Conservation (phyloP, 2,113 vertebrate genomes). For the Amblyornis subalaris region DNA sequence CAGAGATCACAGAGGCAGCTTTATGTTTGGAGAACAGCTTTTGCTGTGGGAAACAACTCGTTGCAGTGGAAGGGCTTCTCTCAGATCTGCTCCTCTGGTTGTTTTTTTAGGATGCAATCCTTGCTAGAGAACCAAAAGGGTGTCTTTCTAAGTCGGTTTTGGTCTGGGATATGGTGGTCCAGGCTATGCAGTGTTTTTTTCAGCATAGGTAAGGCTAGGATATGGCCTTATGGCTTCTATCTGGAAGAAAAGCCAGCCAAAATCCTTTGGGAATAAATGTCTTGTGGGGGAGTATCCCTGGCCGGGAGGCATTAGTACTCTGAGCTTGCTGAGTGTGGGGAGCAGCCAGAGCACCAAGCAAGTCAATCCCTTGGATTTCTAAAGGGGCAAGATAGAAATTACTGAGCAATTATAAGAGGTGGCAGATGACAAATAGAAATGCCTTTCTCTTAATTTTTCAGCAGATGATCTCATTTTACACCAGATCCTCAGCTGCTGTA, state of each 20-base stretch:
- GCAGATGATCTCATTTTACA: conserved; percentile 47
- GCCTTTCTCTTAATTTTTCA: conserved; percentile 17
- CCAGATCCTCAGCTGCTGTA: conserved; percentile 18
- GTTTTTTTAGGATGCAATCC: background rate
- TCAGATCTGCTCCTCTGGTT: background rate
- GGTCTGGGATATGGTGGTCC: background rate
- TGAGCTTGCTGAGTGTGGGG: background rate
- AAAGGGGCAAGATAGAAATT: background rate
- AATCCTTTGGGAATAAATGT: background rate
- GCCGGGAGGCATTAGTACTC: background rate
- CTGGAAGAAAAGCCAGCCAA: background rate
- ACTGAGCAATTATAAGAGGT: background rate
- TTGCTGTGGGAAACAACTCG: background rate
- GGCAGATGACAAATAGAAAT: conserved; percentile 37
- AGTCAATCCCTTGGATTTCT: background rate
- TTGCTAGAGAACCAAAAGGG: background rate
- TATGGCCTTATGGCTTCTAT: background rate
- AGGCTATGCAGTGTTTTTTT: background rate
- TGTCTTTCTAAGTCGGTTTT: background rate
- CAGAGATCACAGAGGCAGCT: background rate
- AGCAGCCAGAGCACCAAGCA: background rate
- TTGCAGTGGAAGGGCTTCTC: background rate
- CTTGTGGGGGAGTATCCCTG: background rate
- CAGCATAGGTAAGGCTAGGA: background rate
- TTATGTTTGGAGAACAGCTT: background rate